Evolutionary conservation across 2,113 vertebrate species (phyloP).

Genomic region (Anolis sagrei): DNA sequence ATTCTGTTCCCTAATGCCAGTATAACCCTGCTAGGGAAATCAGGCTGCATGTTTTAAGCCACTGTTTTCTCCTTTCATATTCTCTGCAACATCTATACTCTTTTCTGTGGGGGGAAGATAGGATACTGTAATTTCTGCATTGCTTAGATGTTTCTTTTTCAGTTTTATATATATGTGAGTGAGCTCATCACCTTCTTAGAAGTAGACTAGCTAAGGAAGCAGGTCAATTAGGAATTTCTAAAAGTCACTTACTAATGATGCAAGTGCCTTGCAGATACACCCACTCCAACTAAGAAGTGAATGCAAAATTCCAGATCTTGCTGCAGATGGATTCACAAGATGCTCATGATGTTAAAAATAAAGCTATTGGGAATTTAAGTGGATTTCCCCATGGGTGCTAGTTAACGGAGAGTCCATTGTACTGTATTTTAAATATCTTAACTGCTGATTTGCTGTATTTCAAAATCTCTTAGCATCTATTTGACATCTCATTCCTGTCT

Average conservation of each 20-base stretch:
- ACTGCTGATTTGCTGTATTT: too few species aligned
- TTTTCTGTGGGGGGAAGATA: background rate
- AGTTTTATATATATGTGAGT: background rate
- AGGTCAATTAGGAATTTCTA: constrained; percentile 1
- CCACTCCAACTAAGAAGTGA: background rate
- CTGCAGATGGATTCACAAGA: background rate
- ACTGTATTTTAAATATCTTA: too few species aligned
- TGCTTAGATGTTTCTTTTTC: background rate
- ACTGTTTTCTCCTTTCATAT: background rate
- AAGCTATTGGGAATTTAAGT: background rate
- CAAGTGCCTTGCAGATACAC: background rate
- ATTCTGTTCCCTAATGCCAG: background rate
- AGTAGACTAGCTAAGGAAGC: background rate
- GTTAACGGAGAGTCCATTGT: too few species aligned
- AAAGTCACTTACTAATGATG: background rate
- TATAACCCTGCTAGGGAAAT: background rate
- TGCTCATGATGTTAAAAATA: background rate
- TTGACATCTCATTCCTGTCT: too few species aligned
- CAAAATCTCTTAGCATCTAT: too few species aligned
- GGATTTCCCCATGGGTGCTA: background rate
- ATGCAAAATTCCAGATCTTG: background rate
- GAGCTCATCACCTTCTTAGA: background rate
- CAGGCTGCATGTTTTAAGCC: background rate
- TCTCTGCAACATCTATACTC: background rate
- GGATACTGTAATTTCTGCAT: background rate